Evolutionary conservation across 2,113 vertebrate species (phyloP), one percentile per base, ranked within the genome.

Genomic region (Sinocyclocheilus grahami): DNA sequence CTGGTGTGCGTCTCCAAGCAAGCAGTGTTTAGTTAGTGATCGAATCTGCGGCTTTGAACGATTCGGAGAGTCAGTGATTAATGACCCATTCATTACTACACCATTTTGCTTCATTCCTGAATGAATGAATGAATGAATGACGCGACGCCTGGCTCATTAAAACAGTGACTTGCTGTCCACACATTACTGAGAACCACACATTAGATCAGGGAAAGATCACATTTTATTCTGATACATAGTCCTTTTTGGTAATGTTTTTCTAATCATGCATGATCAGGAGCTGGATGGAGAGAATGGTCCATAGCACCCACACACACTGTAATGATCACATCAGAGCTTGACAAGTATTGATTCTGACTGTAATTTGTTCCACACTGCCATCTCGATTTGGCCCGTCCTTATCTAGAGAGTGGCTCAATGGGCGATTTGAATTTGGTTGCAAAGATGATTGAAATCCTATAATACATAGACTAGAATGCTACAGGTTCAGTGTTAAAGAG

Each of bases 321-420:
- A 82, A 20, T 48, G 62, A 30, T 67, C 42, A 69, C 62, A 67
- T 67, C 60, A 82, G 62, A 67, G 39, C 39, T 69, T 51, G 79
- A 82, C 62, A 82, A 67, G 60, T 67, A 82, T 82, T 67, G 80
- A 82, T 82, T 82, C 42, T 67, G 62, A 69, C 62, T 82, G 63
- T 82, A 51, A 81, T 81, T 82, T 48, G 80, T 69, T 82, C 55
- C 33, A 11, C 55, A 60, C 20, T 79, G 77, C 55, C 55, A 39
- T 79, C 80, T 65, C n/a, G 2, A 65, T 69, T 69, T 33, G 8
- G 42, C 60, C 42, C 63, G 3, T 51, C 27, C 62, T 51, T 69
- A 69, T 82, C 78, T 48, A 22, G n/a, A 69, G 62, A 82, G 18
- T 69, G 63, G 24, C 18, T 82, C 24, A 82, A 82, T 51, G 39